phyloP scores from a whole-genome alignment of 2,888 invertebrate genomes.

The Lingula anatina region DNA sequence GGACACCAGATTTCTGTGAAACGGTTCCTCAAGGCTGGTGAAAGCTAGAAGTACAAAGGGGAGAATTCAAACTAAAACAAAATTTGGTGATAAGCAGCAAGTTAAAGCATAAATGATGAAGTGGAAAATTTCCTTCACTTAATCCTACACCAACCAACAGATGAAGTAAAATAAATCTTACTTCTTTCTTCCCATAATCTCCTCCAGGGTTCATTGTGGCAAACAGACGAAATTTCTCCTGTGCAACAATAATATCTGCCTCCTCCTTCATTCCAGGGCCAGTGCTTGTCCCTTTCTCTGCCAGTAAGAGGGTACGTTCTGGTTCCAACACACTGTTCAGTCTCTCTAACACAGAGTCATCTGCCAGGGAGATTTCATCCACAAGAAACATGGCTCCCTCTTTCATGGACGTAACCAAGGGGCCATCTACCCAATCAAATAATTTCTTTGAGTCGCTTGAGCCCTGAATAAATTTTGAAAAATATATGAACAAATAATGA shows the following conservation, averaged over 20 bases:
- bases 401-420: constrained; percentile 85
- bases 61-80: neutral
- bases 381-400: constrained; percentile 84
- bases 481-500: too few relatives aligned
- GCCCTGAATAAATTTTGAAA: neutral
- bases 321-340: constrained; percentile 93
- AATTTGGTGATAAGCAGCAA: neutral
- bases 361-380: constrained; percentile 98
- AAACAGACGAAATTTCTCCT: constrained; percentile 77
- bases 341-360: constrained; percentile 95
- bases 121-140: neutral
- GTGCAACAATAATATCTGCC: constrained; percentile 54
- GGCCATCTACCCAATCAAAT: constrained; percentile 98
- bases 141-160: neutral
- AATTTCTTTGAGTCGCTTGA: constrained; percentile 49
- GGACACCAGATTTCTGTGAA: constrained; percentile 99
- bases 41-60: constrained; percentile 59
- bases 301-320: constrained; percentile 81
- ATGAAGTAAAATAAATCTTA: constrained; percentile 23
- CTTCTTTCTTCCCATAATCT: constrained; percentile 98
- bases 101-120: neutral
- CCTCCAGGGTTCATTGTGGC: constrained; percentile 99
- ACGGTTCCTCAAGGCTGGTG: constrained; percentile 92
- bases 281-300: constrained; percentile 74
- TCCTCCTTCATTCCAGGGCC: constrained; percentile 53